Evolutionary conservation across 1,140 invertebrate species (phyloP), one percentile per base, ranked within the genome.

Genomic region (Ceratina australensis): DNA sequence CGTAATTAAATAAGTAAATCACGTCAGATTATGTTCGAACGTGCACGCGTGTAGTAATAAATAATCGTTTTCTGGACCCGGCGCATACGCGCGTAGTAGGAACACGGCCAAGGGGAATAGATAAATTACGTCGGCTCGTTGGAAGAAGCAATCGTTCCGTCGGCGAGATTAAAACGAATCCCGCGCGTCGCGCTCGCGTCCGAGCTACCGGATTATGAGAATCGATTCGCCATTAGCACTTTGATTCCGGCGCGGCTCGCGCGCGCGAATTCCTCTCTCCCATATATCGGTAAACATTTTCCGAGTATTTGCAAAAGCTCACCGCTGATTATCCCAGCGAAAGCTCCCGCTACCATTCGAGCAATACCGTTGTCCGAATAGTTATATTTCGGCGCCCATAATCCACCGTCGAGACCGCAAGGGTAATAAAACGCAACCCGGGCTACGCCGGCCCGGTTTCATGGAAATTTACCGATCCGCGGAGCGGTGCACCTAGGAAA

Each of bases 401-500:
- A 81, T 84, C 82, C 74, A 83, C 71, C 65, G 67, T 42, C 66
- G 61, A 57, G 71, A 76, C 81, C 81, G 69, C 82, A 63, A 78
- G 59, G 78, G 83, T 82, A 85, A 85, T 85, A 85, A 85, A 85
- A 85, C 83, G 72, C 78, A 79, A 85, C 64, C 82, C 75, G 78
- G 56, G 60, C 64, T 61, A n/a, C 42, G 50, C 12, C 12, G 18
- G 50, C 50, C 28, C 28, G 2, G 28, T 33, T 33, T 66, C 72
- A 72, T 85, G 79, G 82, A 84, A 79, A 84, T 85, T 81, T 85
- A 82, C 78, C 68, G 72, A 79, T 71, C 72, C 59, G 59, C 74
- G 72, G 65, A 74, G 22, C 78, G 74, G 61, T 73, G 77, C 65
- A 61, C 24, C 2, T 5, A 63, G 26, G 81, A 76, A 80, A 83